Base-by-base conservation (phyloP, 2,113 vertebrate genomes). In the Sinocyclocheilus anshuiensis region DNA sequence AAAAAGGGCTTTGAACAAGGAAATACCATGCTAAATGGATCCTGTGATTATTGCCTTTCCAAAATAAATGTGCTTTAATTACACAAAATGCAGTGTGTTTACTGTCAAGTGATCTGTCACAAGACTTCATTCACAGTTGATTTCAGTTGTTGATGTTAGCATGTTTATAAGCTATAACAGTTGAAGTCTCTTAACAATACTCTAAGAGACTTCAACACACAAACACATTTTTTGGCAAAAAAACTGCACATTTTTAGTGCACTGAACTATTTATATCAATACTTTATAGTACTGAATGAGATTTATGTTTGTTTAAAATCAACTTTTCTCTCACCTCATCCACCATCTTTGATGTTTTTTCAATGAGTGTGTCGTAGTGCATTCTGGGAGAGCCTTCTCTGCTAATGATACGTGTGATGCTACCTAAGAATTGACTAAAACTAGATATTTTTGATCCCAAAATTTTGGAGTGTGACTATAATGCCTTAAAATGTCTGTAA, bases 1-100 rank as follows among this genome's bases (percentile, higher is more conserved):
- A 81, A 90, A 90, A 87, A 63, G 81, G 75, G 83, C 90, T 90
- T 90, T 90, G 79, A 91, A 91, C 86, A 88, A 86, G 88, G 75
- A 90, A 78, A 90, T 83, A 79, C 48, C 76, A 42, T 55, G 78
- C 89, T 90, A 83, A 87, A 89, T 84, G 33, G 63, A 91, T 88
- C 89, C 81, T 83, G 74, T 91, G 89, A 92, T 90, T 90, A 87
- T 90, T 89, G 77, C 74, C 36, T 81, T 87, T 89, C 84, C 87
- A 87, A 87, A 84, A 90, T 88, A 10, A 69, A 48, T 48, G 45
- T 48, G 11, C 11, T 48, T 48, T 48, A 48, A 89, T 88, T 88
- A 89, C 76, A 88, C 22, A 69, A 91, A 87, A 74, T 88, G 22
- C 59, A 80, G 75, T 55, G 12, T 72, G 83, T 84, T 77, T 88